Conservation (phyloP, 2,113 vertebrate species). For the Campylorhamphus procurvoides region DNA sequence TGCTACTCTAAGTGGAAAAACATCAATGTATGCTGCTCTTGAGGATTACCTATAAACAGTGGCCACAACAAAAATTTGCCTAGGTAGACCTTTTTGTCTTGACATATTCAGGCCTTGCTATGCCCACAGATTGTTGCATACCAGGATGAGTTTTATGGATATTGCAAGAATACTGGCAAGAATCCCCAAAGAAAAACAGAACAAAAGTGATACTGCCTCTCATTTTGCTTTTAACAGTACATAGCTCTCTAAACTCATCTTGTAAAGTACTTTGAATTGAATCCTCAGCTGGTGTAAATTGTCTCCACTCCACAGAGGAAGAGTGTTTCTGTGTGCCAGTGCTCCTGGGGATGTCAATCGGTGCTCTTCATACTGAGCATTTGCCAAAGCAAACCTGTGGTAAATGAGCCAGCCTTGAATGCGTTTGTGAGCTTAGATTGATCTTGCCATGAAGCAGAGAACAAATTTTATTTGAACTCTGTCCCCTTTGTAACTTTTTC, state of each 20-base stretch:
- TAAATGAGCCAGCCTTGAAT: not conserved
- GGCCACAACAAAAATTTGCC: not conserved
- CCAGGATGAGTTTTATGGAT: not conserved
- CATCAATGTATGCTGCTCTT: not conserved
- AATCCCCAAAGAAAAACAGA: not conserved
- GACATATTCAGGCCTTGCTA: not conserved
- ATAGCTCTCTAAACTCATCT: not conserved
- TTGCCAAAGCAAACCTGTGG: not conserved
- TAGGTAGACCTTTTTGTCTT: not conserved
- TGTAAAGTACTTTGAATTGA: not conserved
- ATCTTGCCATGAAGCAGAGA: not conserved
- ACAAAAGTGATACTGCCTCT: not conserved
- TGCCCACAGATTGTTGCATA: not conserved
- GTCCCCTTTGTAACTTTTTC: slow-evolving; percentile 50
- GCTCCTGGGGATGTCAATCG: not conserved
- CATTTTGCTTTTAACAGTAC: not conserved
- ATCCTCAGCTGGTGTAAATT: not conserved
- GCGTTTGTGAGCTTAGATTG: not conserved
- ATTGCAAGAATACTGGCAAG: not conserved
- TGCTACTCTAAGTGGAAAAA: not conserved
- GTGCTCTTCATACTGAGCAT: not conserved
- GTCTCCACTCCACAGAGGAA: not conserved
- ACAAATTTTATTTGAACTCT: slow-evolving; percentile 63
- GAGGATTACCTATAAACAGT: not conserved
- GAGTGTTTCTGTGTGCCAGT: not conserved